Percentiles rank a stretch among this genome's conserved stretches.
These are phyloP conservation scores for Typhlichthys eigenmanni DNA, from an alignment of 2,797 vertebrate species.

Conservation along the genomic window DNA sequence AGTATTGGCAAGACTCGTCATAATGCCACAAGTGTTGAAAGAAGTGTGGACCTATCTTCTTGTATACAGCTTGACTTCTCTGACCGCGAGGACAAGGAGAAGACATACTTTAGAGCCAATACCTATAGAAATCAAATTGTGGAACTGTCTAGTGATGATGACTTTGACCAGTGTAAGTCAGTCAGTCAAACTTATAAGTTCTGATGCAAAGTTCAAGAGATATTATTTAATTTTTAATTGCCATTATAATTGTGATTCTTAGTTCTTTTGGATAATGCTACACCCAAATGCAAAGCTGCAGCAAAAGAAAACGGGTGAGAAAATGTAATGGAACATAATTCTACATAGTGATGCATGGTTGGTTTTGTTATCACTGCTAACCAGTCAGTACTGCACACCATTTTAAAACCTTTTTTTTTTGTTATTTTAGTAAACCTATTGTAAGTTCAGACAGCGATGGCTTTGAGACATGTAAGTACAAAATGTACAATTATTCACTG, in stretches of 20 bases:
- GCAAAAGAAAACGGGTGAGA: conserved; percentile 52
- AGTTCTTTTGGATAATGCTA: conserved; percentile 61
- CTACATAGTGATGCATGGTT: not conserved
- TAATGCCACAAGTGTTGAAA: conserved; percentile 30
- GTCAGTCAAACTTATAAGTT: not conserved
- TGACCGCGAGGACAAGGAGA: conserved; percentile 69
- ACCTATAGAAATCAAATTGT: conserved; percentile 34
- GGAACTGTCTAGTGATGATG: conserved; percentile 78
- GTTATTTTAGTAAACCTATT: conserved; percentile 46
- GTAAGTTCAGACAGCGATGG: conserved; percentile 74
- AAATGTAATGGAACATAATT: not conserved
- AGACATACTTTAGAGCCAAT: conserved; percentile 21
- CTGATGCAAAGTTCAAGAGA: not conserved
- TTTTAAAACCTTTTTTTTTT: not conserved
- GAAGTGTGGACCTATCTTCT: conserved; percentile 1
- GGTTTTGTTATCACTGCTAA: not conserved
- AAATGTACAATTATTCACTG: not conserved
- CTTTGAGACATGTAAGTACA: conserved; percentile 77
- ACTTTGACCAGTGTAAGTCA: conserved; percentile 80
- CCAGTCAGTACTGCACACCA: not conserved
- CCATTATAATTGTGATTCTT: conserved; percentile 1
- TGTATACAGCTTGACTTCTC: conserved; percentile 5
- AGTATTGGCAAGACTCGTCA: conserved; percentile 58
- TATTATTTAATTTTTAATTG: not conserved
- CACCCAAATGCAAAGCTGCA: conserved; percentile 51